A percentile compares a stretch with the other conserved stretches of the same genome.
Conservation (phyloP, 2,888 invertebrate species). For the Pristionchus japonicus region DNA sequence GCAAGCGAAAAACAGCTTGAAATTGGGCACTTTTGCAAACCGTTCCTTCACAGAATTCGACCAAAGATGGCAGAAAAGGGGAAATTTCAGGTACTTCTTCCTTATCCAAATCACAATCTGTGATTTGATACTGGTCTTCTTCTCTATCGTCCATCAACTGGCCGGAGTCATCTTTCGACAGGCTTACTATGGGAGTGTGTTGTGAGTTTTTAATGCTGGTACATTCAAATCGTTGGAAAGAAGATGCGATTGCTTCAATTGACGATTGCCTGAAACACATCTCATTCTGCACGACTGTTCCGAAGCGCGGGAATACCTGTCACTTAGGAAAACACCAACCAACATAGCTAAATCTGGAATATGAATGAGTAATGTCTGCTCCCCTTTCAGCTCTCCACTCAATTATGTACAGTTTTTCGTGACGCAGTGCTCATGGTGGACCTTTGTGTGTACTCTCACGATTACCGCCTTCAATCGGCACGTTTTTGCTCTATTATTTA, state of each 20-base stretch:
- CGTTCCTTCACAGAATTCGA: no score
- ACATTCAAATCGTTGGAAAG: neutral
- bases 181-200: neutral
- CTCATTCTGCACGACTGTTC: neutral
- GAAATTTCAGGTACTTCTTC: conserved; percentile 27
- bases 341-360: neutral
- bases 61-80: no score
- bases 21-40: neutral
- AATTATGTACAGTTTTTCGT: conserved; percentile 35
- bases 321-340: neutral
- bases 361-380: neutral
- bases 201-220: neutral
- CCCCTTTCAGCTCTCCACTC: conserved; percentile 22
- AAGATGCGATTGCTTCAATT: no score
- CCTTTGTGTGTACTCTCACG: neutral
- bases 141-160: conserved; percentile 19
- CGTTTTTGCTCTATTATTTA: neutral
- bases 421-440: conserved; percentile 39
- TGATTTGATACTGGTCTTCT: conserved; percentile 10
- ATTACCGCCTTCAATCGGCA: conserved; percentile 17
- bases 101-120: conserved; percentile 13
- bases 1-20: neutral
- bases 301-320: no score
- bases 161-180: conserved; percentile 22
- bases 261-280: neutral